Evolutionary conservation across 1,140 invertebrate genomes (phyloP).

Genomic region (Drosophila ironensis): DNA sequence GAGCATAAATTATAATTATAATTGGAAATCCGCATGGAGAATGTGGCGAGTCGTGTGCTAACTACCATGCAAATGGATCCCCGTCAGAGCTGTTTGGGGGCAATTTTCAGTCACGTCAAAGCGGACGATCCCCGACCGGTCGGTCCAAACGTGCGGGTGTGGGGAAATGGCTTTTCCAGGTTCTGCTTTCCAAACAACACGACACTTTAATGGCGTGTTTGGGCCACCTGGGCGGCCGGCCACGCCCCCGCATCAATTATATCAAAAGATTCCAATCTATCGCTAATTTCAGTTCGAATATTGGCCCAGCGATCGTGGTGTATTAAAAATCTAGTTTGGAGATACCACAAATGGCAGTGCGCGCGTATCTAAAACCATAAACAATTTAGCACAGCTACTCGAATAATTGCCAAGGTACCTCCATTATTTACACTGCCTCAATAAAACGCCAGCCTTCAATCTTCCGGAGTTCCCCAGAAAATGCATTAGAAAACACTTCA

Average conservation of each 20-base stretch:
- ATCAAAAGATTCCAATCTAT: slow-evolving; percentile 54
- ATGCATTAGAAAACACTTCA: background rate
- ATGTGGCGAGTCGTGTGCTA: slow-evolving; percentile 39
- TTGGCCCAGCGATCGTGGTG: slow-evolving; percentile 14
- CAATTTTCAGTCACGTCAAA: slow-evolving; percentile 67
- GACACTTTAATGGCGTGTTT: slow-evolving; percentile 61
- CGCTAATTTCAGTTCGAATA: slow-evolving; percentile 44
- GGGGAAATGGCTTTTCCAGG: slow-evolving; percentile 23
- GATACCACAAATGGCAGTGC: slow-evolving; percentile 18
- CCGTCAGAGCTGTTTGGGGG: no score
- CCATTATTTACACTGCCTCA: background rate
- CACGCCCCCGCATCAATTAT: slow-evolving; percentile 43
- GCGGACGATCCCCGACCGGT: slow-evolving; percentile 18
- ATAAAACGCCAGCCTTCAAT: no score
- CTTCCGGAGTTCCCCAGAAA: background rate
- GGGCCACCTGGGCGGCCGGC: slow-evolving; percentile 28
- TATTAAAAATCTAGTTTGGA: slow-evolving; percentile 29
- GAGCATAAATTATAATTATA: slow-evolving; percentile 63
- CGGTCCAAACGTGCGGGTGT: no score
- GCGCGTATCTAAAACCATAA: slow-evolving; percentile 4
- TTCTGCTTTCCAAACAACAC: slow-evolving; percentile 28
- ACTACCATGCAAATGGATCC: slow-evolving; percentile 66
- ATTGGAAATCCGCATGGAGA: slow-evolving; percentile 49
- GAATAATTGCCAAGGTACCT: background rate
- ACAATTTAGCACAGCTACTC: slow-evolving; percentile 12